A percentile compares a stretch with the other conserved stretches of the same genome.
Conservation (phyloP, 2,113 vertebrate species). For the Hemicordylus capensis region DNA sequence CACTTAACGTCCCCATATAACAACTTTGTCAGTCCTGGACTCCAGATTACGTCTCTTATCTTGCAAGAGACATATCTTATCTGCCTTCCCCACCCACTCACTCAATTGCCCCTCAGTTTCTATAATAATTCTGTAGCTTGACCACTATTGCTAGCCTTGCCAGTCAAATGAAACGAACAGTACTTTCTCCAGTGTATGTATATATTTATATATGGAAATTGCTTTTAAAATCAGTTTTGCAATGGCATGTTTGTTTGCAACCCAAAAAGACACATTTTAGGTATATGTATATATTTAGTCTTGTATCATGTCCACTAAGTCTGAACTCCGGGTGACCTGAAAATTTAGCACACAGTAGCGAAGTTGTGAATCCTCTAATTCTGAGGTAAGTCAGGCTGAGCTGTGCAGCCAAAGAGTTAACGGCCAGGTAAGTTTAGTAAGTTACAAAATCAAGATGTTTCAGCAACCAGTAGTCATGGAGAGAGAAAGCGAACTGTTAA, state of each 20-base stretch:
- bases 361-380: not conserved
- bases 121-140: not conserved
- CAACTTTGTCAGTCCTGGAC: not conserved
- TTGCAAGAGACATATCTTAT: not conserved
- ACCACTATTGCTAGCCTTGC: not conserved
- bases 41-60: not conserved
- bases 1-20: not conserved
- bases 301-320: not conserved
- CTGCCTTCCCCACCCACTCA: not conserved
- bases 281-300: not conserved
- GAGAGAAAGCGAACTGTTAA: not conserved
- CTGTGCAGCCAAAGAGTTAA: not conserved
- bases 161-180: not conserved
- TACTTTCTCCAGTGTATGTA: too few species aligned
- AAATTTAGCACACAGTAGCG: not conserved
- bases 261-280: not conserved
- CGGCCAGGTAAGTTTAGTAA: not conserved
- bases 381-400: too few species aligned
- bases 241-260: slow-evolving; percentile 3
- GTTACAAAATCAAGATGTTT: not conserved
- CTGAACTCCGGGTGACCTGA: not conserved
- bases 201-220: slow-evolving; percentile 32
- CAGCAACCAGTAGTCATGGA: not conserved
- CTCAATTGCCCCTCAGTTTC: not conserved
- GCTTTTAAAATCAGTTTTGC: slow-evolving; percentile 29